Conservation (phyloP, 2,113 vertebrate genomes). For the Xerus inauris region DNA sequence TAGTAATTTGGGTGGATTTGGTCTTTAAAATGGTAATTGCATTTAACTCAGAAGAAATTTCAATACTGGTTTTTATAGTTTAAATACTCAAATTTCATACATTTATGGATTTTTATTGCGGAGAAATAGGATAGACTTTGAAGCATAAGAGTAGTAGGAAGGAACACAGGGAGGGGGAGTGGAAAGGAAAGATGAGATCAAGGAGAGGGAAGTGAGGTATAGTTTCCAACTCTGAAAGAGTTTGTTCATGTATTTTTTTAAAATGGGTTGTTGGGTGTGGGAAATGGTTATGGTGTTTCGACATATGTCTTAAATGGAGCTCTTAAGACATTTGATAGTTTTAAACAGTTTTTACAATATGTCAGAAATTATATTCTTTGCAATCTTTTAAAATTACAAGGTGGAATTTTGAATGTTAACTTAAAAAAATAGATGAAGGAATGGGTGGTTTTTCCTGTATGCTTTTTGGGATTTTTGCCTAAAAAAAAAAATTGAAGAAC, state of each 20-base stretch:
- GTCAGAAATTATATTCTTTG: background rate
- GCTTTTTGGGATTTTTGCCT: background rate
- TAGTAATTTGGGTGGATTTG: slow-evolving; percentile 10
- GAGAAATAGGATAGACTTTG: background rate
- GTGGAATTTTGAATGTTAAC: slow-evolving; percentile 24
- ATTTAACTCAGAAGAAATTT: background rate
- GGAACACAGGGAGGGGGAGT: background rate
- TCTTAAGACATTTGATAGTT: background rate
- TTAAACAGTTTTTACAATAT: slow-evolving; percentile 22
- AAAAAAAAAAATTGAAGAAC: background rate
- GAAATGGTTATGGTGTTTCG: background rate
- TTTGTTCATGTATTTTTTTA: background rate
- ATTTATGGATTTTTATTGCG: background rate
- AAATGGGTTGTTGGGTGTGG: background rate
- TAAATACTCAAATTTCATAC: background rate
- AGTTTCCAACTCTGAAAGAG: background rate
- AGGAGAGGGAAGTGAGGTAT: background rate
- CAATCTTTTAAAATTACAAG: background rate
- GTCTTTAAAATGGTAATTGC: background rate
- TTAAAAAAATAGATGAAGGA: slow-evolving; percentile 8
- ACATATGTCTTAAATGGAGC: background rate
- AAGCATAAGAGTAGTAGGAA: background rate
- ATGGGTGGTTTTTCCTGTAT: background rate
- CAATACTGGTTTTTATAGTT: background rate
- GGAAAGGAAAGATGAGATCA: background rate